Base-by-base conservation (phyloP, 2,888 invertebrate species). In the Stenchaetothrips biformis region DNA sequence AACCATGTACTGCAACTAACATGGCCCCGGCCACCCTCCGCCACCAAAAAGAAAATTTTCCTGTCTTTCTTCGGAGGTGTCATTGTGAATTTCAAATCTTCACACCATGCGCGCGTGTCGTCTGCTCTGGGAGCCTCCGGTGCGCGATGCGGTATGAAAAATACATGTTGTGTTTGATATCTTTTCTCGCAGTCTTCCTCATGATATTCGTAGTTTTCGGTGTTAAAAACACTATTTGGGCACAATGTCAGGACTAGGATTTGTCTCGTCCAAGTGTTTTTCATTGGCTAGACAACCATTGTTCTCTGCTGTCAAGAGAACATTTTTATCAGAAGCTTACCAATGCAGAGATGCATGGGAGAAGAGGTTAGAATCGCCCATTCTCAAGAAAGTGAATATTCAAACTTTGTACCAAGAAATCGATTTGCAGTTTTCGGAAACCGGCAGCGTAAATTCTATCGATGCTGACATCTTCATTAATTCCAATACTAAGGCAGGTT, bases 391-490 rank as follows among this genome's bases (percentile, higher is more conserved):
- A 86, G 88, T 94, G 49, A 91, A 92, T 84, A 82, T 90, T 80
- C 91, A 91, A 82, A 91, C 92, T 84, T 90, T 95, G 82, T 94
- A 92, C 85, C 88, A 91, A 84, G 90, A 92, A 81, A 84, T 96
- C 77, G 93, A 94, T 81, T 90, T 91, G 83, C 91, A 90, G 83
- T 92, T 90, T 85, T 88, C 90, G 78, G 89, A 88, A 67, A 89
- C 89, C 81, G 91, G 90, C 21, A 89, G 89, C 83, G 89, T 93
- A 21, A 93, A 92, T 86, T 92, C 94, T 4, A 90, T 96, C 48
- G 96, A 96, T 86, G 90, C 96, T 11, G 96, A 96, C 85, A 89
- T 96, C 83, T 94, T 94, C 86, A 92, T 92, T 0, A 94, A 95
- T 87, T 89, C 90, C 37, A 85, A 93, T 7, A 88, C 87, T 77